Evolutionary conservation across 2,888 invertebrate species (phyloP).

Genomic region (Mesochorus sp.): DNA sequence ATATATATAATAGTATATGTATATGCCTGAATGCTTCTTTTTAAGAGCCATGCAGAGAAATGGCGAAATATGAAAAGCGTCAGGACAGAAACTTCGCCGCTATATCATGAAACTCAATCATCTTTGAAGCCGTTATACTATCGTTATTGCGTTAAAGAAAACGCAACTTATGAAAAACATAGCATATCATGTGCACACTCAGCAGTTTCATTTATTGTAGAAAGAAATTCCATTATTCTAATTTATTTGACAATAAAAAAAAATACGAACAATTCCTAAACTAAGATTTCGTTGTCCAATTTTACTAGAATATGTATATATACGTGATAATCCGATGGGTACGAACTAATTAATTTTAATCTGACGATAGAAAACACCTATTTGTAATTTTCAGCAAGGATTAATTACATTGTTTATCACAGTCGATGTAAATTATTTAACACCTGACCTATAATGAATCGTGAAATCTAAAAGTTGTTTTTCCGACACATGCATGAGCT

Average conservation of each 20-base stretch:
- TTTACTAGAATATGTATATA: no score
- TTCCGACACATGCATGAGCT: not conserved
- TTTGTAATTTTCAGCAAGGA: no score
- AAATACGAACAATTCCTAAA: no score
- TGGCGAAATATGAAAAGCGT: constrained; percentile 39
- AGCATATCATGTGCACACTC: not conserved
- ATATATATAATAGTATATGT: not conserved
- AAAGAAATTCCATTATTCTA: not conserved
- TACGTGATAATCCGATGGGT: no score
- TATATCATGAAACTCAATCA: constrained; percentile 28
- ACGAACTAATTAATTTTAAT: no score
- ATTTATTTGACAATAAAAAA: not conserved
- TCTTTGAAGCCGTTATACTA: not conserved
- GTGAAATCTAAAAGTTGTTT: not conserved
- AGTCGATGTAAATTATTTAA: not conserved
- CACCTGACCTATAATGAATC: not conserved
- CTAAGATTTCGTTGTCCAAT: no score
- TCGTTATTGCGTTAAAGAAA: not conserved
- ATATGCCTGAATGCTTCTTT: constrained; percentile 41
- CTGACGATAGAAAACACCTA: no score
- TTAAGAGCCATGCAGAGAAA: constrained; percentile 16
- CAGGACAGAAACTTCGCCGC: constrained; percentile 33
- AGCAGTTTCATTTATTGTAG: not conserved
- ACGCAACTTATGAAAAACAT: not conserved
- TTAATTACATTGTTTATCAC: not conserved